Conservation (phyloP, 2,797 vertebrate genomes). For the Erethizon dorsatum region DNA sequence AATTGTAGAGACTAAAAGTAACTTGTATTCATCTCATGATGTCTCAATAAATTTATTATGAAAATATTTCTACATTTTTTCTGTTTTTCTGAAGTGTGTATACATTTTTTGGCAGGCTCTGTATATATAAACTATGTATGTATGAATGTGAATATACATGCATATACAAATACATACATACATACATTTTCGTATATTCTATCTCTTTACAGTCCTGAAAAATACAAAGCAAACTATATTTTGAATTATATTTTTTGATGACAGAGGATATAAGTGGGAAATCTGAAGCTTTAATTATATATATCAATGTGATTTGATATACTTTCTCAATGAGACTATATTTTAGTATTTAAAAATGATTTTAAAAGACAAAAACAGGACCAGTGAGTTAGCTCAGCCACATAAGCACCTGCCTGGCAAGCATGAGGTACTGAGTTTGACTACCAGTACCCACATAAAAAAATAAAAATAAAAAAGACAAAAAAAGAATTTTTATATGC, state of each 20-base stretch:
- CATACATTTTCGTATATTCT: not conserved
- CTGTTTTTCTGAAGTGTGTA: not conserved
- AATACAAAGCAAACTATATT: not conserved
- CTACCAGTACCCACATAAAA: too few relatives aligned
- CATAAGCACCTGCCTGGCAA: too few relatives aligned
- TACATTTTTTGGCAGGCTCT: not conserved
- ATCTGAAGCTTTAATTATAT: not conserved
- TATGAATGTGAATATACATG: not conserved
- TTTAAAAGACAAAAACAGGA: not conserved
- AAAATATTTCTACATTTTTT: not conserved
- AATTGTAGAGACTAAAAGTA: not conserved
- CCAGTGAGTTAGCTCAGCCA: too few relatives aligned
- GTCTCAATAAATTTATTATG: not conserved
- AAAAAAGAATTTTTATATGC: not conserved
- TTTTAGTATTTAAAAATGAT: conserved; percentile 6
- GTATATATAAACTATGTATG: not conserved
- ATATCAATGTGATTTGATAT: not conserved
- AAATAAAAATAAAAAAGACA: not conserved
- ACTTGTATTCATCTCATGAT: not conserved
- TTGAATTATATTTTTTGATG: not conserved
- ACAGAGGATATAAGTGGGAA: not conserved
- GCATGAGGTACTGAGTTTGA: too few relatives aligned
- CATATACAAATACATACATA: not conserved
- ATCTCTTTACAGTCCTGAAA: not conserved
- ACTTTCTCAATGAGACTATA: not conserved